Base-by-base conservation (phyloP, 2,888 invertebrate species). In the Formica aserva region DNA sequence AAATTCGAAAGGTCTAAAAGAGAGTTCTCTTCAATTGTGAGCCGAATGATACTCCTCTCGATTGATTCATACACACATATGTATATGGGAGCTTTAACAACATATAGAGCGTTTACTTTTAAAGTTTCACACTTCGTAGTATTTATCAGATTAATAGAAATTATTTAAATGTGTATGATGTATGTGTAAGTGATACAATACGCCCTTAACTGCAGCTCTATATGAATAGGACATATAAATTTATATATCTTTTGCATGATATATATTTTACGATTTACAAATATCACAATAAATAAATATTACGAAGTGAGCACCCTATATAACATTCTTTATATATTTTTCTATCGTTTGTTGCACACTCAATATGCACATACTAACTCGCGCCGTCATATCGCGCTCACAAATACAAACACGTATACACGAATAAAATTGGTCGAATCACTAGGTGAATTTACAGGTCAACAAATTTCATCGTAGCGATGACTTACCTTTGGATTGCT, bases 381-480 rank as follows among this genome's bases (percentile, higher is more conserved):
- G 60, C 60, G 32, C 41, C n/a, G 11, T 78, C 69, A 15, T 45
- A 45, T 26, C 48, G n/a, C 62, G 62, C 77, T 63, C 41, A 72
- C 65, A 76, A 83, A 67, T 83, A 78, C 71, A 83, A 85, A 83
- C 72, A 83, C 83, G 83, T 66, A 83, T 66, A 85, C 82, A 62
- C 38, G 65, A 82, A 65, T 65, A 71, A 32, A 71, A 80, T 71
- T 84, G 9, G 29, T 84, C 75, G 55, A 62, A 75, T 84, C 63
- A 78, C 60, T 78, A 77, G n/a, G 45, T 80, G 76, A 84, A 72
- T 83, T 63, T n/a, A 45, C 52, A 29, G 38, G 11, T 84, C 83
- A 76, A 69, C 45, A 76, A 83, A 15, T 45, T 45, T 57, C 13
- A 60, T 45, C 29, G 8, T 78, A 15, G 32, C 45, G 29, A 57